These are phyloP conservation scores for Odontothrips loti DNA, from an alignment of 2,888 invertebrate genomes.

Conservation along the genomic window DNA sequence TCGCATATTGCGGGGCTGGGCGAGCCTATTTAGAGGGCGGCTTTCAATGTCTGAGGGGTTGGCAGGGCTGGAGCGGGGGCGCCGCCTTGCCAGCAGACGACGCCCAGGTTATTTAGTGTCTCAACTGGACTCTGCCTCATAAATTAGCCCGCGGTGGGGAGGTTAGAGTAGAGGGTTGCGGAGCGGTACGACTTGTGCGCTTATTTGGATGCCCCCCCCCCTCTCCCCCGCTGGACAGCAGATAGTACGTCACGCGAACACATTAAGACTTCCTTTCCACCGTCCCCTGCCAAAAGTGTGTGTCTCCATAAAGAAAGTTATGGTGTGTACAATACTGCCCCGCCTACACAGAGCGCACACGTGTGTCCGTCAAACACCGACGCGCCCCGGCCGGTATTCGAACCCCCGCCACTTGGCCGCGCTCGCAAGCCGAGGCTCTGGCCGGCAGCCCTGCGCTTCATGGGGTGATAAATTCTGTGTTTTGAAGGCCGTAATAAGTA, in stretches of 20 bases:
- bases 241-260: too few relatives aligned
- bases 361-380: too few relatives aligned
- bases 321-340: too few relatives aligned
- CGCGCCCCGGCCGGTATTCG: too few relatives aligned
- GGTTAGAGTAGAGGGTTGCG: background rate
- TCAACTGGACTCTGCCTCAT: background rate
- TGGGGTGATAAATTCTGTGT: background rate
- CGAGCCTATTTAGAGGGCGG: background rate
- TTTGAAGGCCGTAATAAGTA: background rate
- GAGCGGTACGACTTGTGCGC: background rate
- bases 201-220: background rate
- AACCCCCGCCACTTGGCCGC: too few relatives aligned
- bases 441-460: too few relatives aligned
- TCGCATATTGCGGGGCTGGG: background rate
- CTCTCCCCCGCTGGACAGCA: background rate
- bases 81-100: background rate
- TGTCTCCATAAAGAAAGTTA: too few relatives aligned
- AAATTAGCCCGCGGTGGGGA: background rate
- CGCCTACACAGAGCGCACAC: too few relatives aligned
- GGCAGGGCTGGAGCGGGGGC: background rate
- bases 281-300: too few relatives aligned
- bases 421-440: too few relatives aligned
- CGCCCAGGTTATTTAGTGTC: background rate
- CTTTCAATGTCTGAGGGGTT: background rate
- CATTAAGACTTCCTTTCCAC: too few relatives aligned